Conservation (phyloP, 1,140 invertebrate species). For the Asbolus verrucosus region DNA sequence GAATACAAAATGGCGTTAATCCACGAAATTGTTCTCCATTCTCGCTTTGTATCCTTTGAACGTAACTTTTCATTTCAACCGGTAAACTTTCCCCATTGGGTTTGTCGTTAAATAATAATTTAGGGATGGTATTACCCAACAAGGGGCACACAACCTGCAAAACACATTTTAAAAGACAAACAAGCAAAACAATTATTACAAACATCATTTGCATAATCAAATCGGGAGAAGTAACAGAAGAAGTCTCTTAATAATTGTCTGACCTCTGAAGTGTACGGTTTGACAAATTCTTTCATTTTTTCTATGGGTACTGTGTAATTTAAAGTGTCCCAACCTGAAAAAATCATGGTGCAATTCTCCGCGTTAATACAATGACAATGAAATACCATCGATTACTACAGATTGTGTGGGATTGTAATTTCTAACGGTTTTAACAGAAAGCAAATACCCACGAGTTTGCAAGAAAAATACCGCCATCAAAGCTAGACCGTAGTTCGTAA, state of each 20-base stretch:
- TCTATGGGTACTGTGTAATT: constrained; percentile 50
- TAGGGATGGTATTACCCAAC: constrained; percentile 59
- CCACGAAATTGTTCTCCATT: constrained; percentile 57
- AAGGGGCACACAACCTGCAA: constrained; percentile 63
- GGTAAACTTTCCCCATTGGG: constrained; percentile 54
- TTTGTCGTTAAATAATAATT: constrained; percentile 56
- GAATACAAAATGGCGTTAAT: constrained; percentile 62
- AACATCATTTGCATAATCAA: constrained; percentile 58
- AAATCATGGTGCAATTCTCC: no score
- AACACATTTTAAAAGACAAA: constrained; percentile 34
- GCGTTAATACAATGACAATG: no score
- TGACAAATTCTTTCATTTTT: constrained; percentile 50
- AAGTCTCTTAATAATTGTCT: constrained; percentile 58
- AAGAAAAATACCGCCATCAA: constrained; percentile 66
- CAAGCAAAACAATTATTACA: constrained; percentile 18
- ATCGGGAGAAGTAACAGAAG: constrained; percentile 60
- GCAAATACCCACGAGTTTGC: constrained; percentile 59
- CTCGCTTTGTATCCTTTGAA: constrained; percentile 53
- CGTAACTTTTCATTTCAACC: constrained; percentile 60
- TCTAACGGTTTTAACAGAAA: constrained; percentile 55
- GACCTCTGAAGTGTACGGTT: constrained; percentile 46
- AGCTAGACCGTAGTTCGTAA: constrained; percentile 66
- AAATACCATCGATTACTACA: constrained; percentile 56
- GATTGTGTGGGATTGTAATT: constrained; percentile 49
- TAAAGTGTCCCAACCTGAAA: constrained; percentile 61